Conservation (phyloP, 2,113 vertebrate genomes). For the Varanus salvator region DNA sequence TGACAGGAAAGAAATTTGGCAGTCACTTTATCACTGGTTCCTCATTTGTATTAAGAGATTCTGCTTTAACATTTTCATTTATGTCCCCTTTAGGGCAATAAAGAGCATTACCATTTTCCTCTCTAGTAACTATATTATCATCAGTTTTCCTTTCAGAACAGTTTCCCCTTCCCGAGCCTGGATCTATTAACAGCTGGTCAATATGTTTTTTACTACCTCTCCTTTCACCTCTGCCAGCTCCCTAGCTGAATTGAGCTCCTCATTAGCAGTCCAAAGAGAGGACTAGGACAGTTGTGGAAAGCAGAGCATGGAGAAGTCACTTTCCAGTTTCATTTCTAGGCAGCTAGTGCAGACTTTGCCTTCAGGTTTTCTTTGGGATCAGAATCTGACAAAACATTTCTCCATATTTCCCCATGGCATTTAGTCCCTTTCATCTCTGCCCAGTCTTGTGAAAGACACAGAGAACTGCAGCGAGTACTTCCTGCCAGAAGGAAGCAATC, state of each 20-base stretch:
- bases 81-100: constrained; percentile 65
- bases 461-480: background rate
- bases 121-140: constrained; percentile 53
- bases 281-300: background rate
- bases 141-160: constrained; percentile 64
- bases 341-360: background rate
- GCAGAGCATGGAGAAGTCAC: too few relatives aligned
- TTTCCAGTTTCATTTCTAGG: background rate
- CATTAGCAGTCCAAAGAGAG: constrained; percentile 20
- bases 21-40: constrained; percentile 49
- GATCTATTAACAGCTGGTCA: constrained; percentile 56
- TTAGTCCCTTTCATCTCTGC: background rate
- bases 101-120: constrained; percentile 67
- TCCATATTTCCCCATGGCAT: background rate
- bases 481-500: too few relatives aligned
- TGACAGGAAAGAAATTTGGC: constrained; percentile 39
- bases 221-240: constrained; percentile 22
- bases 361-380: background rate
- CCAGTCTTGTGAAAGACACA: background rate
- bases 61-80: constrained; percentile 66
- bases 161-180: constrained; percentile 54
- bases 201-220: constrained; percentile 55
- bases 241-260: background rate
- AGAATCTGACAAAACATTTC: background rate
- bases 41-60: constrained; percentile 61